These are phyloP conservation scores for Palythoa caribaeorum DNA, from an alignment of 92 coral and sea anemone genomes.

Conservation along the genomic window DNA sequence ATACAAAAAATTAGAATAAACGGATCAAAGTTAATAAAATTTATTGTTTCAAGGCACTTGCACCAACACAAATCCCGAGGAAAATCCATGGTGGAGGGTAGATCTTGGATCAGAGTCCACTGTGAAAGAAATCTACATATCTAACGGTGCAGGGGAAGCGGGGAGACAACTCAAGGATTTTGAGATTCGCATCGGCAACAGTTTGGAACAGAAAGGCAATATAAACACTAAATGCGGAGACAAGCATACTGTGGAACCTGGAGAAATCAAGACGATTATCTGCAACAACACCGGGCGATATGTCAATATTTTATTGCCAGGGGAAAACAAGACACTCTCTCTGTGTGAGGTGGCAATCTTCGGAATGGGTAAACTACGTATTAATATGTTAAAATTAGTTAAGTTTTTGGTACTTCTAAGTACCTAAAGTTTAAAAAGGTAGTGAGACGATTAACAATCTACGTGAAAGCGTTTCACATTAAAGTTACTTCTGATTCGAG, in stretches of 20 bases:
- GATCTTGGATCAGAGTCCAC: conserved; percentile 81
- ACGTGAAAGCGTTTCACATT: too few species aligned
- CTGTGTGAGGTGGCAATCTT: conserved; percentile 94
- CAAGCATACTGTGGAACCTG: conserved; percentile 78
- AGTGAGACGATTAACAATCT: background rate
- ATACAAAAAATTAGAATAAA: too few species aligned
- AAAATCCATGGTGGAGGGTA: conserved; percentile 91
- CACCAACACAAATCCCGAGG: conserved; percentile 69
- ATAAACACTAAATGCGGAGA: conserved; percentile 78
- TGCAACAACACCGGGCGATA: conserved; percentile 89
- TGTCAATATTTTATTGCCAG: conserved; percentile 79
- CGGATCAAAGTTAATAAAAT: background rate
- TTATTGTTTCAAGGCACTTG: conserved; percentile 65
- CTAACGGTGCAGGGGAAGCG: conserved; percentile 69
- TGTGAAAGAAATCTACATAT: conserved; percentile 85
- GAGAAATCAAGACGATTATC: conserved; percentile 79
- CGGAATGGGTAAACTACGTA: conserved; percentile 83
- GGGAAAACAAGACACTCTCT: conserved; percentile 62
- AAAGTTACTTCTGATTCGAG: too few species aligned
- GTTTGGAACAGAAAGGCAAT: conserved; percentile 71
- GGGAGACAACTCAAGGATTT: conserved; percentile 76
- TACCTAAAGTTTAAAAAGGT: too few species aligned
- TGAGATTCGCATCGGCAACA: conserved; percentile 92
- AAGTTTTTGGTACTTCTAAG: background rate
- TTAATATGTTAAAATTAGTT: background rate